Evolutionary conservation across 2,888 invertebrate genomes (phyloP), one percentile per base, ranked within the genome.

Genomic region (Agrotis ipsilon): DNA sequence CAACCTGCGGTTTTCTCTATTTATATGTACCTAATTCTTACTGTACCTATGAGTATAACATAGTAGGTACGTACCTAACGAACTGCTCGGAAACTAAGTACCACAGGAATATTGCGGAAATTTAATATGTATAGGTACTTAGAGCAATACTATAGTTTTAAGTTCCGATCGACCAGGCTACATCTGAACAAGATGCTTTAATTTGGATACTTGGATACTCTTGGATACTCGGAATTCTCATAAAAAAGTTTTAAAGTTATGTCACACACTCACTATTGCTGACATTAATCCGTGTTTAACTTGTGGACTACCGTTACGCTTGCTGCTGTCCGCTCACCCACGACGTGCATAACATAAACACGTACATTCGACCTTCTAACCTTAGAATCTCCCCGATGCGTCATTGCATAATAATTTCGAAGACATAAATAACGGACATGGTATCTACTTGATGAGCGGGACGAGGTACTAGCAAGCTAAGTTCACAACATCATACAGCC

Each of bases 301-400:
- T 24, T 16, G 19, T 32, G 39, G 16, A 59, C 51, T 68, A 19
- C 16, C 16, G 6, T 43, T 27, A 27, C 21, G 16, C 39, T 48
- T 18, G 13, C 27, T 18, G 49, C 24, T 43, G 21, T 19, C 39
- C 46, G 13, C 24, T 49, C 52, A 52, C 48, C 54, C 27, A 61
- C 61, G 77, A 69, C 79, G 21, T 66, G 79, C 74, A 74, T 55
- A 24, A 48, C 66, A 75, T 78, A 78, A 74, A 77, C 68, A 74
- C 68, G 55, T 61, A 61, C 73, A 59, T 51, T 68, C 46, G 58
- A 80, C 78, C 68, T 81, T 68, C 74, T 58, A 68, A 74, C 80
- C 78, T 74, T 60, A 71, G 68, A 74, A 73, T 70, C 55, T 76
- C 64, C 64, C 67, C 45, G 58, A 68, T 73, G 61, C 45, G 62